phyloP scores from a whole-genome alignment of 2,797 vertebrate species.

The Enoplosus armatus region DNA sequence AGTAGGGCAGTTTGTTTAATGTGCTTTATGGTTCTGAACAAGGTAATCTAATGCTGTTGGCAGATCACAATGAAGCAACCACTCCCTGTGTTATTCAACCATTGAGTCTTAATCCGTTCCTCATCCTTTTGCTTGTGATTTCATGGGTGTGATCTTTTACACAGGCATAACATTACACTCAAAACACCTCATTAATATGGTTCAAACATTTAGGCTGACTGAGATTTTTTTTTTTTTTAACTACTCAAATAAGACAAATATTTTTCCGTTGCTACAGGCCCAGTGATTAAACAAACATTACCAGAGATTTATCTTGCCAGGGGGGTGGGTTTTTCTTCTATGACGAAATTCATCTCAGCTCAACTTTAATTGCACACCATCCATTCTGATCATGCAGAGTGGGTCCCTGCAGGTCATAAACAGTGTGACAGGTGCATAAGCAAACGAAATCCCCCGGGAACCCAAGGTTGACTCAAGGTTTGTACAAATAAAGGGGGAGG shows the following conservation, averaged over 20 bases:
- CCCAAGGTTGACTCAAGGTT: constrained; percentile 41
- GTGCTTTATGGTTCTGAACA: neutral
- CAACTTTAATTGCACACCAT: constrained; percentile 25
- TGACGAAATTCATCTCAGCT: constrained; percentile 13
- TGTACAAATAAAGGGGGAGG: constrained; percentile 31
- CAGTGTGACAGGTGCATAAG: constrained; percentile 35
- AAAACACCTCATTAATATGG: constrained; percentile 12
- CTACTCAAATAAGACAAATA: neutral
- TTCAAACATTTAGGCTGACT: constrained; percentile 5
- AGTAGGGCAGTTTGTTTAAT: neutral
- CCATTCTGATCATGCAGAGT: constrained; percentile 7
- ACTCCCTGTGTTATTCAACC: constrained; percentile 5
- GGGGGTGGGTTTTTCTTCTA: neutral
- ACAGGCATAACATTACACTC: constrained; percentile 1
- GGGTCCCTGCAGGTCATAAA: constrained; percentile 16
- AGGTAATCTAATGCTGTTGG: neutral
- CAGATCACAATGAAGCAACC: neutral
- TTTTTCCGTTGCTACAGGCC: neutral
- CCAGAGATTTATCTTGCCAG: neutral
- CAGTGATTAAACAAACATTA: constrained; percentile 7
- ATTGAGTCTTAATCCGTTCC: neutral
- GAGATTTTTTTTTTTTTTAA: too few species aligned
- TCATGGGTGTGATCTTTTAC: neutral
- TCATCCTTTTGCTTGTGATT: neutral
- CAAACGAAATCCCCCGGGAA: constrained; percentile 25